Evolutionary conservation across 2,888 invertebrate genomes (phyloP), one percentile per base, ranked within the genome.

Genomic region (Thymelicus sylvestris): DNA sequence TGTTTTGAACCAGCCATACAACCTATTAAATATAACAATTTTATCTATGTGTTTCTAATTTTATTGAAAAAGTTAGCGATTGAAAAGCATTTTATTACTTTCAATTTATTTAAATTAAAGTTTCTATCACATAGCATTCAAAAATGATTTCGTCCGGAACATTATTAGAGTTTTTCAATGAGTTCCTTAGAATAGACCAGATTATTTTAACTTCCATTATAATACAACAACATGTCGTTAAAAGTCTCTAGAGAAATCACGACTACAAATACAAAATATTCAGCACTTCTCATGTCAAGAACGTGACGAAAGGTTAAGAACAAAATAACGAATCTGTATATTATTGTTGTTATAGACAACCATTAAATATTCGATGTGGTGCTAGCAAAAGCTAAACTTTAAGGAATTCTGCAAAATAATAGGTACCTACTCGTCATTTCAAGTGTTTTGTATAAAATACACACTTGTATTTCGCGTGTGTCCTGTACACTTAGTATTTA

Each of bases 231-330:
- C 31, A 24, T 41, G 44, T 65, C 65, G 52, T 71, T 61, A 67
- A 31, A 7, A 61, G 60, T 61, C 47, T 71, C 44, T 39, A 19
- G 7, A 63, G 70, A 60, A 65, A 71, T 71, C 70, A 70, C 65
- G 66, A 71, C 52, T 61, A 44, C 44, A 65, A 66, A 65, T 60
- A 70, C 59, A 50, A 63, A 50, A 65, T 66, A 61, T 71, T 24
- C 52, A 71, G 41, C 52, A 71, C 39, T 39, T 61, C 60, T 65
- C 52, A 66, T 61, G 71, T 70, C 71, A 71, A 66, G 70, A 66
- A 66, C 71, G 71, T 71, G 70, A 71, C 70, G 66, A 71, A 71
- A 70, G 65, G 65, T 70, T 70, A 70, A 70, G 65, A 70, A 70
- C 59, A 61, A 50, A 67, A 69, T 69, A 70, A 60, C 69, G 57